Base-by-base conservation (phyloP, 2,113 vertebrate genomes). In the Herpetotheres cachinnans region DNA sequence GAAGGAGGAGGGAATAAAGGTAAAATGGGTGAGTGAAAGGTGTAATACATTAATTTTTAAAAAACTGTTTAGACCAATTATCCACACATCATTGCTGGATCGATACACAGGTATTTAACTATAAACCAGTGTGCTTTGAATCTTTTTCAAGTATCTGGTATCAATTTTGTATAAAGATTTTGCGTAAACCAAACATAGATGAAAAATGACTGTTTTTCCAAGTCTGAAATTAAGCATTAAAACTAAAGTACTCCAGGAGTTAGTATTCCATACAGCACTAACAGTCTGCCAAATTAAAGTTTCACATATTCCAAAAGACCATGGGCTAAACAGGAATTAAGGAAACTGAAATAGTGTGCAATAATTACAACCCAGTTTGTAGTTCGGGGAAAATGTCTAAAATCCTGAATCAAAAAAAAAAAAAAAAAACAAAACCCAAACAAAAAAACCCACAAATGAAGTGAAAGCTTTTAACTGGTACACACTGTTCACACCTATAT, bases 401-500 rank as follows among this genome's bases (percentile, higher is more conserved):
- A 98, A 96, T 95, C 89, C 97, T 98, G 97, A 98, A 97, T 97
- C 95, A 90, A 95, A 92, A 95, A 95, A 98, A 97, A 1, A 76
- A 86, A 63, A 66, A 19, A 17, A 5, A 4, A 27, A 38, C 34
- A 34, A 36, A 26, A 42, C 10, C 40, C 10, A 96, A 96, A 95
- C 94, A 98, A 97, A n/a, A 49, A 59, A 24, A 26, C 19, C 42
- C 98, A 98, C 98, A 98, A 98, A 98, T 97, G 98, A 98, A 98
- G 97, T 98, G 98, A 98, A 98, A 98, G 97, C 98, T 98, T 95
- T 98, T 96, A 97, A 98, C 98, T 98, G 98, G 98, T 98, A 98
- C 98, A 98, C 99, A 99, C 98, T 98, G 98, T 99, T 99, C 98
- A 99, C 99, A 98, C 98, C 98, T 99, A 98, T 99, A 99, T 99